These are phyloP conservation scores for Troides helena DNA, from an alignment of 2,888 invertebrate genomes.

Conservation along the genomic window DNA sequence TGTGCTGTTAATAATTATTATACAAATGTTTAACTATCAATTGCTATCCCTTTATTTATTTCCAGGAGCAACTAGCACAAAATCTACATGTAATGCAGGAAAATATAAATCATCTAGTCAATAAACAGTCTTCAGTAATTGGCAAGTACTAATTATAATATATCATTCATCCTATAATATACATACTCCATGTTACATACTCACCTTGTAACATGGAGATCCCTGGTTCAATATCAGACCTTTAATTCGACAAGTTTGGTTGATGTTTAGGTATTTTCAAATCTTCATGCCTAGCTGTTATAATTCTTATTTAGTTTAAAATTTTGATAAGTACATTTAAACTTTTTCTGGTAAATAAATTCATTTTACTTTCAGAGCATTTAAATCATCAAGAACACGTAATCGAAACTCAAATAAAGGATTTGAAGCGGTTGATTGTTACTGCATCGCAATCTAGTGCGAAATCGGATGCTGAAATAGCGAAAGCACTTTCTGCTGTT, in stretches of 20 bases:
- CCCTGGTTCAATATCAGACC: too few species aligned
- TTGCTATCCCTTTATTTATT: constrained; percentile 19
- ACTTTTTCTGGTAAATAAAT: not conserved
- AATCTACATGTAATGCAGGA: constrained; percentile 68
- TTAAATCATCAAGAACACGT: constrained; percentile 62
- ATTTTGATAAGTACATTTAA: too few species aligned
- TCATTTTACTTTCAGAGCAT: constrained; percentile 54
- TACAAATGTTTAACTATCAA: not conserved
- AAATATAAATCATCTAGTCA: constrained; percentile 63
- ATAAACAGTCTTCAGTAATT: constrained; percentile 67
- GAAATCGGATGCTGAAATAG: constrained; percentile 65
- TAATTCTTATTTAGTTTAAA: too few species aligned
- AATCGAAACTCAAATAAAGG: constrained; percentile 58
- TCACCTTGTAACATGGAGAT: too few species aligned
- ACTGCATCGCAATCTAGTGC: constrained; percentile 62
- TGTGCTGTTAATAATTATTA: not conserved
- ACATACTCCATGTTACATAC: too few species aligned
- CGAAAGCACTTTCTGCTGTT: constrained; percentile 61
- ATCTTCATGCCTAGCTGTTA: too few species aligned
- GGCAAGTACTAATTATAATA: constrained; percentile 46
- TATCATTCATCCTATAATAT: too few species aligned
- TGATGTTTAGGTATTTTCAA: too few species aligned
- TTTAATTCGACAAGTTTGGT: too few species aligned
- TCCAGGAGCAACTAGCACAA: constrained; percentile 68
- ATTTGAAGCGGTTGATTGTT: constrained; percentile 58